Evolutionary conservation across 2,797 vertebrate species (phyloP).

Genomic region (Gambelia wislizenii): DNA sequence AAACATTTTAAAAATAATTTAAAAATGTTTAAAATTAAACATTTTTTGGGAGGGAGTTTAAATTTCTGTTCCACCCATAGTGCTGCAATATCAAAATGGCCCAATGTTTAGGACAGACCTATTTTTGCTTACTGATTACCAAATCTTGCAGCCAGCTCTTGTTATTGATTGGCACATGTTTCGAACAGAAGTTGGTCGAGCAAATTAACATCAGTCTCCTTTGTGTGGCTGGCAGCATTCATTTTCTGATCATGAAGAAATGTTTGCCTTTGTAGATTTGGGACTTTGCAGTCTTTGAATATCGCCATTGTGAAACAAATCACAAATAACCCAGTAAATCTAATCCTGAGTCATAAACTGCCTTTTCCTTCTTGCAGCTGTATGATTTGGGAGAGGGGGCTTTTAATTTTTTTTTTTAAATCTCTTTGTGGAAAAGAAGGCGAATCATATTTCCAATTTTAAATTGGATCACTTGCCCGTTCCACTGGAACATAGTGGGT

Average conservation of each 20-base stretch:
- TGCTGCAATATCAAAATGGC: not conserved
- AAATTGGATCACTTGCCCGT: not conserved
- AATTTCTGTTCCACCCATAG: not conserved
- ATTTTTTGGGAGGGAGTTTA: not conserved
- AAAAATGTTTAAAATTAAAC: no score
- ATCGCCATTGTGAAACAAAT: not conserved
- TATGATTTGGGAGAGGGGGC: no score
- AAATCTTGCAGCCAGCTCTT: not conserved
- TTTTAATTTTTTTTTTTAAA: not conserved
- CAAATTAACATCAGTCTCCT: conserved; percentile 4
- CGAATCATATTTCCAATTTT: conserved; percentile 52
- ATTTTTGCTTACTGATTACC: not conserved
- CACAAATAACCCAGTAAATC: not conserved
- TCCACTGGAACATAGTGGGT: no score
- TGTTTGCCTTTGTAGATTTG: not conserved
- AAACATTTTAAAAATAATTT: no score
- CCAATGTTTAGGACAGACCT: not conserved
- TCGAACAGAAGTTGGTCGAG: not conserved
- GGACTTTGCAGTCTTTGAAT: not conserved
- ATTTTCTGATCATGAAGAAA: not conserved
- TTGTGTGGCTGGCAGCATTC: not conserved
- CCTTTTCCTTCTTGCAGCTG: not conserved
- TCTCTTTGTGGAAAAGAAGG: conserved; percentile 33
- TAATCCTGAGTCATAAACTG: not conserved
- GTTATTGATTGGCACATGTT: not conserved